Evolutionary conservation across 2,888 invertebrate genomes (phyloP).

Genomic region (Erebia palarica): DNA sequence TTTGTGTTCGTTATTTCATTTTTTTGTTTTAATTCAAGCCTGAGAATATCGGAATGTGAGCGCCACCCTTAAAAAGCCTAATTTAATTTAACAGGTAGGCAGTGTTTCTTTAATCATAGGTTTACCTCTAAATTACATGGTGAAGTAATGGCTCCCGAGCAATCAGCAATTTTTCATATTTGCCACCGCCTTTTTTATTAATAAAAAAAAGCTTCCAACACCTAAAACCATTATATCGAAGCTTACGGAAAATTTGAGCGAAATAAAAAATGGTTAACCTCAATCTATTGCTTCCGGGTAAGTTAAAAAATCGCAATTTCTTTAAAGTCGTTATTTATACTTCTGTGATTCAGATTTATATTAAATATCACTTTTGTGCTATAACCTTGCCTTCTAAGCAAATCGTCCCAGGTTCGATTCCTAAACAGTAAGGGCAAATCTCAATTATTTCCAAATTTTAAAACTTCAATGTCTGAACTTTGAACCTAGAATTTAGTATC

Average conservation of each 20-base stretch:
- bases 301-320: neutral
- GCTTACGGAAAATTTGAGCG: conserved; percentile 18
- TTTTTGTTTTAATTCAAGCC: conserved; percentile 56
- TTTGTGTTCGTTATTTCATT: conserved; percentile 54
- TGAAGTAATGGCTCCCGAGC: conserved; percentile 74
- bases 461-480: neutral
- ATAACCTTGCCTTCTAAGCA: too few species aligned
- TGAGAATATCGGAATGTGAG: conserved; percentile 64
- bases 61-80: conserved; percentile 79
- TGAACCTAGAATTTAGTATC: neutral
- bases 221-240: conserved; percentile 37
- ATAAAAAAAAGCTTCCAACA: conserved; percentile 58
- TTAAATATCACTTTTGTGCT: too few species aligned
- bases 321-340: neutral
- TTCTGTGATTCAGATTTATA: too few species aligned
- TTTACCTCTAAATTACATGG: conserved; percentile 77
- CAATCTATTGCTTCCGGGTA: neutral
- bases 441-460: too few species aligned
- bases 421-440: too few species aligned
- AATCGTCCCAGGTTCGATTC: too few species aligned
- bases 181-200: conserved; percentile 69
- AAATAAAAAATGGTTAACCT: neutral
- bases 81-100: conserved; percentile 83
- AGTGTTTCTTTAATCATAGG: conserved; percentile 79
- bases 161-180: conserved; percentile 81